Evolutionary conservation across 2,888 invertebrate species (phyloP), one percentile per base, ranked within the genome.

Genomic region (Pterostichus madidus): DNA sequence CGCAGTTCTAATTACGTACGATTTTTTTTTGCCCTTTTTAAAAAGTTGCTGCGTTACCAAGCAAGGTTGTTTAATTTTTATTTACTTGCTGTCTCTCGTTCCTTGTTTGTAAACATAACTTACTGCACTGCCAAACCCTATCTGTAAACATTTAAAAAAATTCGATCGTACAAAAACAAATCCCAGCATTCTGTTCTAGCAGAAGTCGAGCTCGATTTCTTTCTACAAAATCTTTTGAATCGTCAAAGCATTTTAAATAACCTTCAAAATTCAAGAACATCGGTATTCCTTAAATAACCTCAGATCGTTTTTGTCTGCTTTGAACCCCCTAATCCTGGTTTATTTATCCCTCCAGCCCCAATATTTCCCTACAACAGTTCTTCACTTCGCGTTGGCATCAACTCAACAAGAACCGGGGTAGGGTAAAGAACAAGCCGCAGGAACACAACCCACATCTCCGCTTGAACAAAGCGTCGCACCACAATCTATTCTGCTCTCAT

Each of bases 401-500:
- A 5, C n/a, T 49, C 8, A n/a, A 59, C 53, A 53, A 8, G 53
- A 13, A 11, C 17, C 11, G 4, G 24, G 10, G 13, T n/a, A 64
- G 64, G 5, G 13, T n/a, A n/a, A 32, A 13, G 32, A 31, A 35
- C 31, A 35, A 49, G 49, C 49, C 49, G 24, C 24, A 31, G 15
- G 1, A 24, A 24, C 59, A 24, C 59, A 59, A 11, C 49, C 49
- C 49, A n/a, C 59, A 59, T 59, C 59, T 11, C 24, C 13, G 32
- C 39, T 39, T 11, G 39, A 71, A 44, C 68, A 44, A 71, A 71
- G 68, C 68, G 44, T 71, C 44, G 44, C 44, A 44, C 8, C 44
- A 44, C 68, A 71, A 71, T 71, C 68, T 71, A 71, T 71, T 71
- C 68, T 44, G 8, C 44, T 78, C 78, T 44, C 52, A 59, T 78